Evolutionary conservation across 2,888 invertebrate species (phyloP), one percentile per base, ranked within the genome.

Genomic region (Belgica antarctica): DNA sequence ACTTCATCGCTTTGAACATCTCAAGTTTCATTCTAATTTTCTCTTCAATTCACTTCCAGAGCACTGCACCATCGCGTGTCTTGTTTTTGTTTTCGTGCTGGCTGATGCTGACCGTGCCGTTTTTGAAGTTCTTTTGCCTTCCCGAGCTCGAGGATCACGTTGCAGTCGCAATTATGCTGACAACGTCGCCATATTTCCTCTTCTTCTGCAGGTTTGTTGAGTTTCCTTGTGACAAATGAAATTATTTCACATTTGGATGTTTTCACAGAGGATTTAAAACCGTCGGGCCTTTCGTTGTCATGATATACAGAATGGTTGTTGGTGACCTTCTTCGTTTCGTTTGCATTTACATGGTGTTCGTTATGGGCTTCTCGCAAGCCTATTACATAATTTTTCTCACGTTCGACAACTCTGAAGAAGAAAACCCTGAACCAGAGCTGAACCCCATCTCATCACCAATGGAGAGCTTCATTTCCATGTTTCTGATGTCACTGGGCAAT

Each of bases 261-360:
- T 73, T 81, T 83, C 47, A n/a, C 81, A 95, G 98, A 76, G 97
- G 96, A 12, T 95, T 98, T 80, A 95, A 96, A 81, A 94, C 96
- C 0, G 96, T 98, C 1, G 98, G 98, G 2, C 98, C 98, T 0
- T 98, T 98, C 86, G 98, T 98, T n/a, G 94, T 97, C 74, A 98
- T 98, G 97, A 96, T 99, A 74, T 98, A 98, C 81, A 87, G 96
- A 73, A 98, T 99, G 95, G 92, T 98, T 62, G 90, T 92, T 86
- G 96, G 97, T 70, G 98, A 99, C 81, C 83, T 98, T 28, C 82
- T 97, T 25, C 86, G 98, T 73, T 99, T 99, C 80, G 95, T 96
- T 72, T 90, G 92, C 62, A 99, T 99, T 77, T 99, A 98, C 78
- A 82, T 95, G 72, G 95, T 99, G 2, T 98, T 99, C 78, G 93